A percentile compares a stretch with the other conserved stretches of the same genome.
These are phyloP conservation scores for Lathronympha strigana DNA, from an alignment of 2,888 invertebrate genomes.

Conservation along the genomic window DNA sequence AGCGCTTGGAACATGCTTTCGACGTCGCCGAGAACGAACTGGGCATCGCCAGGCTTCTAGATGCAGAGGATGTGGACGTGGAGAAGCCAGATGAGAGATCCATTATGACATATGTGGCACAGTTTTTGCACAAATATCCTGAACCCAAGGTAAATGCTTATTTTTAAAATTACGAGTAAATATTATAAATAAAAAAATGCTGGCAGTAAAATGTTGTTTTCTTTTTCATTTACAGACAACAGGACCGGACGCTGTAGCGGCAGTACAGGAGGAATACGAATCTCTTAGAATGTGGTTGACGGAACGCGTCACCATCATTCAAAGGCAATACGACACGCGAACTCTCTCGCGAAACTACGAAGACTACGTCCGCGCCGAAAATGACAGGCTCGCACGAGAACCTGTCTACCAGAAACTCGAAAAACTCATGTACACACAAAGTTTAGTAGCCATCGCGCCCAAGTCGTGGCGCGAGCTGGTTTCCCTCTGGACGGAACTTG, in stretches of 20 bases:
- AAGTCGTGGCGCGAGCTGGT: slow-evolving; percentile 95
- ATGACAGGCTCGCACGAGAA: slow-evolving; percentile 89
- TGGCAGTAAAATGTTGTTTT: background rate
- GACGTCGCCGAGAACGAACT: slow-evolving; percentile 95
- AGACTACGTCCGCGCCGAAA: slow-evolving; percentile 91
- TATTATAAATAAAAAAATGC: background rate
- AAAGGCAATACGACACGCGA: slow-evolving; percentile 90
- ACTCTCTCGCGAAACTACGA: slow-evolving; percentile 91
- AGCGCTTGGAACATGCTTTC: slow-evolving; percentile 96
- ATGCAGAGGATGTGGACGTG: slow-evolving; percentile 98
- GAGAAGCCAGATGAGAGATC: slow-evolving; percentile 98
- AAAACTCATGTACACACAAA: slow-evolving; percentile 91
- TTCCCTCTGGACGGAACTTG: slow-evolving; percentile 91
- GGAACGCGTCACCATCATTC: slow-evolving; percentile 90
- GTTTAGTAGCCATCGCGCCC: slow-evolving; percentile 91
- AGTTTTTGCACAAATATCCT: slow-evolving; percentile 97
- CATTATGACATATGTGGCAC: slow-evolving; percentile 99
- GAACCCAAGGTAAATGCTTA: slow-evolving; percentile 88
- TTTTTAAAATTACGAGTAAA: background rate
- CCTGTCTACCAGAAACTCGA: slow-evolving; percentile 90
- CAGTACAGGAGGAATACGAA: slow-evolving; percentile 92
- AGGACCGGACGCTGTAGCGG: slow-evolving; percentile 89
- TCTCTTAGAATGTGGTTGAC: slow-evolving; percentile 92
- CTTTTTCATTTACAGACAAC: slow-evolving; percentile 77
- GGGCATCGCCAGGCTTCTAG: slow-evolving; percentile 95